Evolutionary conservation across 1,140 invertebrate species (phyloP).

Genomic region (Sinella curviseta): DNA sequence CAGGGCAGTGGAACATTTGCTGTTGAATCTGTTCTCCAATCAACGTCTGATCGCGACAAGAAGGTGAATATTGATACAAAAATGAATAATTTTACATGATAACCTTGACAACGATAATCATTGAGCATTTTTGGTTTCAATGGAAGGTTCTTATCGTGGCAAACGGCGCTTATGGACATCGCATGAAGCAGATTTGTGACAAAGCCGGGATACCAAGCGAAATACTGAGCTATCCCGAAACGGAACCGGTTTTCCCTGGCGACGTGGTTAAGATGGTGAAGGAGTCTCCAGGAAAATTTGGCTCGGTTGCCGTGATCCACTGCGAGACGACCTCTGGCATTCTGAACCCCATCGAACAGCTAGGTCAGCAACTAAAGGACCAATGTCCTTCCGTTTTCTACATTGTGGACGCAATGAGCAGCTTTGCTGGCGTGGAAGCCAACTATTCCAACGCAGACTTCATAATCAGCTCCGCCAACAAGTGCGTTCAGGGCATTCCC

Average conservation of each 20-base stretch:
- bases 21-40: slow-evolving; percentile 58
- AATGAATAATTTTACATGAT: too few relatives aligned
- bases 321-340: slow-evolving; percentile 60
- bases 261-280: slow-evolving; percentile 50
- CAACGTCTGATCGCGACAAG: slow-evolving; percentile 49
- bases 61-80: too few relatives aligned
- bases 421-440: slow-evolving; percentile 59
- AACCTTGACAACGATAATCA: too few relatives aligned
- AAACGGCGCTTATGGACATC: slow-evolving; percentile 59
- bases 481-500: slow-evolving; percentile 61
- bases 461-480: slow-evolving; percentile 60
- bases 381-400: slow-evolving; percentile 52
- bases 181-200: slow-evolving; percentile 58
- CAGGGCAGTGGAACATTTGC: slow-evolving; percentile 61
- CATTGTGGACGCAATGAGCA: slow-evolving; percentile 62
- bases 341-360: slow-evolving; percentile 57
- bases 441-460: slow-evolving; percentile 56
- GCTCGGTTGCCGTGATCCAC: slow-evolving; percentile 57
- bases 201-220: slow-evolving; percentile 52
- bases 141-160: slow-evolving; percentile 58
- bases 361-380: slow-evolving; percentile 55
- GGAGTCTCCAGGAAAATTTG: slow-evolving; percentile 49
- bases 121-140: too few relatives aligned
- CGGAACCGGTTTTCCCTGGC: slow-evolving; percentile 51
- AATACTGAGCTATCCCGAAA: slow-evolving; percentile 55